Evolutionary conservation across 2,888 invertebrate genomes (phyloP), one percentile per base, ranked within the genome.

Genomic region (Erynnis tages): DNA sequence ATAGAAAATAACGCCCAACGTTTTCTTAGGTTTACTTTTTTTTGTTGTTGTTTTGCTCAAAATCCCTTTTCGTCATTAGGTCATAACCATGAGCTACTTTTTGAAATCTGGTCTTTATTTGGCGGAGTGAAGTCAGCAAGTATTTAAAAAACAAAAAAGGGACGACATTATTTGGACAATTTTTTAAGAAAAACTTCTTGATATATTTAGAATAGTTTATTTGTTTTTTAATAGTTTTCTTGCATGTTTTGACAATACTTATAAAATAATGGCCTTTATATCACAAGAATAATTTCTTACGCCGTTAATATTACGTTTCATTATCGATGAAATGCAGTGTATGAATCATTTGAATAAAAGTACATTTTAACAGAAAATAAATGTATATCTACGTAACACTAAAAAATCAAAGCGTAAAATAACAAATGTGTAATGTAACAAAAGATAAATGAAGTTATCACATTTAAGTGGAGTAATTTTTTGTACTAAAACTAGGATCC

Each of bases 181-280:
- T 4, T 10, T 29, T 10, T 29, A 6, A 55, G 64, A 58, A 62
- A 61, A 53, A 43, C 23, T n/a, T n/a, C 34, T 49, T 16, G 32
- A 11, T n/a, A 37, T 45, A 53, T 37, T 48, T 54, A 55, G 55
- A 53, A 56, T 41, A 55, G 57, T 67, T 65, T 67, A 64, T 61
- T 63, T 32, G 16, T 8, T 38, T 21, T 32, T 44, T n/a, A 67
- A 64, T 60, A 65, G 54, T 57, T 45, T 16, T 45, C 32, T 58
- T 52, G 27, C 56, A 66, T 59, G 62, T 58, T 61, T 56, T 57
- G 61, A 71, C 62, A 83, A 82, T 81, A 82, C 76, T 83, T 66
- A 65, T 71, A 76, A 78, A n/a, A n/a, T n/a, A n/a, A 85, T 85
- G 85, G 85, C 71, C 69, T 61, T 67, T 71, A 67, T 83, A 85